phyloP scores from a whole-genome alignment of 1,140 invertebrate species.

The Drosophila sucinea region DNA sequence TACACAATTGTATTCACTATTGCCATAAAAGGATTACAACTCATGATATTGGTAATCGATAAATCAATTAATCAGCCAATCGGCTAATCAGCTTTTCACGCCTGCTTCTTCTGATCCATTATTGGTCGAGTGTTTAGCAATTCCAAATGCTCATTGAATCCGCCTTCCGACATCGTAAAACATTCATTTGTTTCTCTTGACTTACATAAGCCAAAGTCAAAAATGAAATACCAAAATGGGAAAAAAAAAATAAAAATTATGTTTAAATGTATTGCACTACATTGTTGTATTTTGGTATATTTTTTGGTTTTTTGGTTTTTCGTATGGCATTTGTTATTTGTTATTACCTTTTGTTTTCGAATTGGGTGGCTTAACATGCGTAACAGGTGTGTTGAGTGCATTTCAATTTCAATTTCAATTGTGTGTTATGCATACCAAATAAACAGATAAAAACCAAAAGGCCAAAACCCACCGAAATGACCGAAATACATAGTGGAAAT shows the following conservation, averaged over 20 bases:
- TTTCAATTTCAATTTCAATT: slow-evolving; percentile 56
- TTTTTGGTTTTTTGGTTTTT: not conserved
- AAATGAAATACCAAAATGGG: not conserved
- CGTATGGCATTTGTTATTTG: not conserved
- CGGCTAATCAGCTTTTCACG: not conserved
- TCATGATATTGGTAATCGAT: too few relatives aligned
- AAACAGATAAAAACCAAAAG: slow-evolving; percentile 34
- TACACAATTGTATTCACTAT: too few relatives aligned
- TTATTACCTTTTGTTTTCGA: slow-evolving; percentile 10
- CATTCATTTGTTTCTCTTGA: not conserved
- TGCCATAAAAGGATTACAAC: too few relatives aligned
- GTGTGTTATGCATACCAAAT: slow-evolving; percentile 47
- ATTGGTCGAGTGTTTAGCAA: not conserved
- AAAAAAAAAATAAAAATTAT: slow-evolving; percentile 6
- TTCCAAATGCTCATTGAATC: not conserved
- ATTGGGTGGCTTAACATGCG: slow-evolving; percentile 33
- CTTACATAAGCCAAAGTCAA: slow-evolving; percentile 16
- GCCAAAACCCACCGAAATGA: slow-evolving; percentile 2
- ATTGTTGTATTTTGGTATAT: slow-evolving; percentile 25
- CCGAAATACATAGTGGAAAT: slow-evolving; percentile 6
- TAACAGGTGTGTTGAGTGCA: slow-evolving; percentile 61
- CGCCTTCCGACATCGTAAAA: not conserved
- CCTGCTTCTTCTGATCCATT: not conserved
- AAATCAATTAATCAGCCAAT: not conserved
- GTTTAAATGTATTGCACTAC: slow-evolving; percentile 22